Percentiles rank a stretch among this genome's conserved stretches.
Conservation (phyloP, 2,113 vertebrate genomes). For the Chionodraco myersi region DNA sequence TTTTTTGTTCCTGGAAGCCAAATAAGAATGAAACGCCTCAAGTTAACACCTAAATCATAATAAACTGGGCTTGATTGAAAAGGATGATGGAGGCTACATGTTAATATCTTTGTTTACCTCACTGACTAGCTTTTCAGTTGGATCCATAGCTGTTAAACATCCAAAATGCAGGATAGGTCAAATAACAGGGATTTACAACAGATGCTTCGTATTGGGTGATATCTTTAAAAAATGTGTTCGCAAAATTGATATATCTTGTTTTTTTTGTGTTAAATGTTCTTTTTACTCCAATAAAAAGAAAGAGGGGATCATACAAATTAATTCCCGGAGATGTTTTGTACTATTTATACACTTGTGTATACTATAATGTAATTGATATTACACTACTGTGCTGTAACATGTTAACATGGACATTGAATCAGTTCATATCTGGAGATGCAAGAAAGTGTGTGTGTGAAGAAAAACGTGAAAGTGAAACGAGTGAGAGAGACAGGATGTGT, state of each 20-base stretch:
- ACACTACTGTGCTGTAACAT: background rate
- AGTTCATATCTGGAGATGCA: background rate
- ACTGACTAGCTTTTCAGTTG: background rate
- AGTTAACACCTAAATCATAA: background rate
- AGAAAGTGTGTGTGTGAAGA: background rate
- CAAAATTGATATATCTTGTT: conserved; percentile 18
- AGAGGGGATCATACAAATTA: conserved; percentile 9
- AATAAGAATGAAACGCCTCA: background rate
- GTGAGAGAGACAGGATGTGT: conserved; percentile 49
- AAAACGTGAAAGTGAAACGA: conserved; percentile 1
- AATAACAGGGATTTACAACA: conserved; percentile 19
- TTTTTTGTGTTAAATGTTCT: conserved; percentile 43
- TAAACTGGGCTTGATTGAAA: background rate
- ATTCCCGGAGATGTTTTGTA: conserved; percentile 24
- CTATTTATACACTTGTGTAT: background rate
- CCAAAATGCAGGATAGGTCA: background rate
- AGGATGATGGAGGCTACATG: background rate
- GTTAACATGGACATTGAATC: background rate
- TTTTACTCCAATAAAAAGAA: conserved; percentile 60
- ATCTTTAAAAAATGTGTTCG: conserved; percentile 6
- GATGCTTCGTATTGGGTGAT: background rate
- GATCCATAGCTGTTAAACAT: conserved; percentile 26
- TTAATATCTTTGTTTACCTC: background rate
- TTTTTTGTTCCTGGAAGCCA: background rate
- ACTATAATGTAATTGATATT: too few relatives aligned